Evolutionary conservation across 2,888 invertebrate genomes (phyloP), one percentile per base, ranked within the genome.

Genomic region (Cheilosia scutellata): DNA sequence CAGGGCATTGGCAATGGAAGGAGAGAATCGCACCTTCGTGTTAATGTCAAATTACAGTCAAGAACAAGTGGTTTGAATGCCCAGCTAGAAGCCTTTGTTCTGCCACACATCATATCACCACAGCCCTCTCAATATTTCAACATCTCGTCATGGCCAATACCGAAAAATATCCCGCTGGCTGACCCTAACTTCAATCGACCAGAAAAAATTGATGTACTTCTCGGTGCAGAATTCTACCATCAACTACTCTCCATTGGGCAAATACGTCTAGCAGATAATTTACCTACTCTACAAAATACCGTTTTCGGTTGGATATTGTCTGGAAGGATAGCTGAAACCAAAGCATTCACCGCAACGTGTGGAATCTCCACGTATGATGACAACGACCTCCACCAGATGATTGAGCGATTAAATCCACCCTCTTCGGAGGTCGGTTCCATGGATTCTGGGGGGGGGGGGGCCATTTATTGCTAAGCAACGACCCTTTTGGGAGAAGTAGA

Each of bases 171-270:
- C 33, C 44, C 55, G 13, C 25, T 77, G n/a, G 65, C 65, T 5
- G 72, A 79, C 20, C 75, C 75, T 16, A 11, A 20, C 16, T 65
- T 71, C 57, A 58, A 76, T 20, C 29, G n/a, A 7, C 44, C 75
- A 49, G 55, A 62, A 16, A 51, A 53, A 44, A 77, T 82, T 11
- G 65, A 72, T 42, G 58, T 82, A 6, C 58, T 82, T 40, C 37
- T 65, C 20, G 82, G 70, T 11, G 76, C 57, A 25, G 72, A 82
- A 49, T 74, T 65, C 1, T 71, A 63, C 37, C 49, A 62, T 11
- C 53, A 70, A 62, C 25, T 63, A 11, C 74, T 63, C 29, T 70
- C 31, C 5, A 66, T 66, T 5, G n/a, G n/a, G n/a, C n/a, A n/a
- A n/a, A n/a, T n/a, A n/a, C n/a, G n/a, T n/a, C n/a, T n/a, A n/a